Percentiles rank a stretch among this genome's conserved stretches.
These are phyloP conservation scores for Ageneiosus marmoratus DNA, from an alignment of 2,113 vertebrate genomes.

Conservation along the genomic window DNA sequence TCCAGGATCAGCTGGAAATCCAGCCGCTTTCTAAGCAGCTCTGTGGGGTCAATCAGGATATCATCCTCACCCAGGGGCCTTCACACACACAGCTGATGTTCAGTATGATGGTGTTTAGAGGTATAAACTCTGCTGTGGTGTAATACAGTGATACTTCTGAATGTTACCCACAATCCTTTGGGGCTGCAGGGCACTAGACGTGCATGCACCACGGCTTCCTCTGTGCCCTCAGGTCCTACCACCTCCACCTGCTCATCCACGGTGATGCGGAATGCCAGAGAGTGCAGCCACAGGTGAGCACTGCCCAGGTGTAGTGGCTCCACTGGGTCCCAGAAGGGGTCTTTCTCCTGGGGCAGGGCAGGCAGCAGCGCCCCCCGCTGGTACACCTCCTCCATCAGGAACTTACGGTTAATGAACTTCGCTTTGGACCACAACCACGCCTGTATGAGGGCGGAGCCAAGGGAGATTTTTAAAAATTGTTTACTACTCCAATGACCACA, in stretches of 20 bases:
- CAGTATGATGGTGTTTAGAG: too few relatives aligned
- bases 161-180: slow-evolving; percentile 75
- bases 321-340: slow-evolving; percentile 88
- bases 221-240: slow-evolving; percentile 79
- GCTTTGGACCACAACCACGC: slow-evolving; percentile 89
- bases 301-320: slow-evolving; percentile 81
- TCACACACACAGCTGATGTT: slow-evolving; percentile 7
- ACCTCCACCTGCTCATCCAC: slow-evolving; percentile 84
- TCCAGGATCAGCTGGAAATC: slow-evolving; percentile 82
- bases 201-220: slow-evolving; percentile 79
- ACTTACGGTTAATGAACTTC: slow-evolving; percentile 89
- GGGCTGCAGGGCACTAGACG: slow-evolving; percentile 75
- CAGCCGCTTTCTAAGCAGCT: slow-evolving; percentile 78
- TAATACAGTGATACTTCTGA: neutral
- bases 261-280: slow-evolving; percentile 79
- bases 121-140: neutral
- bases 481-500: neutral
- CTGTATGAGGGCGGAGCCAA: slow-evolving; percentile 56
- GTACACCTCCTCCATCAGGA: slow-evolving; percentile 87
- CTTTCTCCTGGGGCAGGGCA: slow-evolving; percentile 65
- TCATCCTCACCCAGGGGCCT: slow-evolving; percentile 79
- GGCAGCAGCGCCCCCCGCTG: slow-evolving; percentile 61
- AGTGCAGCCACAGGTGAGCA: slow-evolving; percentile 87
- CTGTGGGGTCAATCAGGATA: slow-evolving; percentile 81
- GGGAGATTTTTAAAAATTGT: neutral